Base-by-base conservation (phyloP, 2,797 vertebrate species). In the Ctenopoma kingsleyae region DNA sequence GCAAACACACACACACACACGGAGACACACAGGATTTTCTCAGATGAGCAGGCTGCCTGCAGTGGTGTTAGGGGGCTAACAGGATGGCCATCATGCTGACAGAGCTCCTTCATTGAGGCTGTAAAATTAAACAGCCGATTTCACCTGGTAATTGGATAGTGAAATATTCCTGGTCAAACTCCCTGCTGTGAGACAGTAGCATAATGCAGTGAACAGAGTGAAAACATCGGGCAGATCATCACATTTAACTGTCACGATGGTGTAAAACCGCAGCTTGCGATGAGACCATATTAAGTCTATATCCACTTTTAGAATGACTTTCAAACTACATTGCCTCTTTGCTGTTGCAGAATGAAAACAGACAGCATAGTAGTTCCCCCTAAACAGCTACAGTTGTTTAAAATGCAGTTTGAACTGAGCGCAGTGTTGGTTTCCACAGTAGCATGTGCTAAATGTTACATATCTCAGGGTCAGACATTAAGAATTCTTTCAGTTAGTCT, bases 121-220 rank as follows among this genome's bases (percentile, higher is more conserved):
- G 89, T 91, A 85, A 86, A 93, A 92, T 91, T 91, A 92, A 92
- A 90, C 88, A 90, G 87, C 83, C 88, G 91, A 90, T 92, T 92
- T 91, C 86, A 91, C 84, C 87, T 84, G 80, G 84, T 92, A 93
- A 94, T 93, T 93, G 89, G 86, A 90, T 83, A 64, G 86, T 91
- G 86, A 91, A 87, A 90, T 86, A 87, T 90, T 88, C 67, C 62
- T 82, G 84, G 86, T 90, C 86, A 79, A 83, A 86, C 74, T 79
- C 78, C 77, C 85, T 40, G 67, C 69, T 4, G 35, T 78, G 71
- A 86, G 79, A 86, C 71, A 75, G 83, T 68, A 51, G 84, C 59
- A 74, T 74, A 76, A 83, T 58, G 70, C 71, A 57, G 75, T 51
- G 71, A 76, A 80, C 41, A 56, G 62, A 73, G 71, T 56, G 35